Evolutionary conservation across 1,140 invertebrate species (phyloP), one percentile per base, ranked within the genome.

Genomic region (Melipona quadrifasciata): DNA sequence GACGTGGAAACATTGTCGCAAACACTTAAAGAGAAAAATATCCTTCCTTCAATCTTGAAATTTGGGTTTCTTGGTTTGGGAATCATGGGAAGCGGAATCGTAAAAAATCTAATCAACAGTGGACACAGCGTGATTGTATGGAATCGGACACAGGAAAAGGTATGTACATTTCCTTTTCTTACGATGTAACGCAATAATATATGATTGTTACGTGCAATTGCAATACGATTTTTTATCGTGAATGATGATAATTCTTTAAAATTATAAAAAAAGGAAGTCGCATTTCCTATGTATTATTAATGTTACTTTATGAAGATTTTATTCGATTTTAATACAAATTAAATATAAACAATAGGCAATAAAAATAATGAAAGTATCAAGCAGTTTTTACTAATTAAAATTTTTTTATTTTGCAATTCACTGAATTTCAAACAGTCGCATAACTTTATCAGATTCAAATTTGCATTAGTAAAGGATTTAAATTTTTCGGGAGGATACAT

Each of bases 21-120:
- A 89, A 97, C 97, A 0, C 93, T 98, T 10, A 97, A 97, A 91
- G 97, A 97, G 82, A 98, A 98, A 93, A 97, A 98, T 85, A 98
- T 99, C 83, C 96, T 96, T 79, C 97, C 98, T 3, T 98, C 98
- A 19, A 96, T 96, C 80, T 96, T 98, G 92, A 98, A 97, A 91
- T 99, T 99, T 93, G 99, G 99, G 21, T 99, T 99, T 94, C 96
- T 99, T 58, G 99, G 99, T 1, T 95, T 99, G 16, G 98, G 99
- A 65, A 98, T 98, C 90, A 99, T 99, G 97, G 99, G 99, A n/a
- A 97, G 97, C 68, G 98, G 98, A 31, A 98, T 99, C 91, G 98
- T 99, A 1, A 99, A 98, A 95, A 99, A 99, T 94, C 95, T 99
- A 31, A 96, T 99, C 86, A 98, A 98, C 92, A 98, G 98, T 72